A percentile compares a stretch with the other conserved stretches of the same genome.
These are phyloP conservation scores for Temnopleurus reevesii DNA, from an alignment of 53 echinoderm and acorn worm species.

Conservation along the genomic window DNA sequence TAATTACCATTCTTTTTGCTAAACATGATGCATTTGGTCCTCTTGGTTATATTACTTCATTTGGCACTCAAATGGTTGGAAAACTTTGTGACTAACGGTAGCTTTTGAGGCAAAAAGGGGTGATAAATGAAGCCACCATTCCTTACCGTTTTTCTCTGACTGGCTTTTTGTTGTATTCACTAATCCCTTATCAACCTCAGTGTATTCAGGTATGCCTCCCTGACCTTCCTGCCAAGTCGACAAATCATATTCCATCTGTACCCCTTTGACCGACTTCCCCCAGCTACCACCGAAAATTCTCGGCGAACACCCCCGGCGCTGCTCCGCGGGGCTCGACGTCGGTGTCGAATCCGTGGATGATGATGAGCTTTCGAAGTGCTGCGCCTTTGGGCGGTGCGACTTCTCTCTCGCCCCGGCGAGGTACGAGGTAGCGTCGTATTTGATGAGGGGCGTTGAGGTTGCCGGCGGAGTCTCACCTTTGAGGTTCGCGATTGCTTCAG, in stretches of 20 bases:
- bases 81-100: no score
- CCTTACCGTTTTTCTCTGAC: neutral
- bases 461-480: slow-evolving; percentile 10
- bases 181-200: neutral
- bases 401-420: neutral
- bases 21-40: no score
- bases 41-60: no score
- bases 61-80: no score
- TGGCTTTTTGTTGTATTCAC: neutral
- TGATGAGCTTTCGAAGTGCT: neutral
- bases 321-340: neutral
- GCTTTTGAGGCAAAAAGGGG: no score
- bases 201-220: neutral
- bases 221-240: neutral
- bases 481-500: slow-evolving; percentile 11
- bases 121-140: slow-evolving; percentile 8
- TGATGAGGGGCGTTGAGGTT: neutral
- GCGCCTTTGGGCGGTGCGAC: neutral
- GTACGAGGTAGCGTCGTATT: neutral
- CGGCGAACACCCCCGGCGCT: neutral
- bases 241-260: slow-evolving; percentile 18
- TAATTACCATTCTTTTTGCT: no score
- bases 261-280: neutral
- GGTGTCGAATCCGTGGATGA: neutral
- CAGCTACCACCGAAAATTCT: neutral